Evolutionary conservation across 2,797 vertebrate genomes (phyloP), one percentile per base, ranked within the genome.

Genomic region (Clamator glandarius): DNA sequence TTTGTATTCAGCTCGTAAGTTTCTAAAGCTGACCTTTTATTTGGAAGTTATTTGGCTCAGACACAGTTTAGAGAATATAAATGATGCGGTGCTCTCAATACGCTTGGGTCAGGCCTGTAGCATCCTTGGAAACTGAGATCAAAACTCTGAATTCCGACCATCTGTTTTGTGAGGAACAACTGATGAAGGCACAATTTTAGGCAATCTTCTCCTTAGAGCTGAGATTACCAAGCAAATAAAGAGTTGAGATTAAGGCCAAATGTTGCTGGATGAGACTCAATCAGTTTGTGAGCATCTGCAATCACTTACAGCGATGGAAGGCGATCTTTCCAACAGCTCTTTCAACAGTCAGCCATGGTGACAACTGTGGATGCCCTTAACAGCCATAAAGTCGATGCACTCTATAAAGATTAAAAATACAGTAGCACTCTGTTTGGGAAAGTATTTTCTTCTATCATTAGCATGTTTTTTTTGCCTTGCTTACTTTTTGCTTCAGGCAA

Each of bases 11-110:
- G 14, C 61, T 85, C 59, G n/a, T 6, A 17, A 48, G 31, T 50
- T 88, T 48, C 80, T 90, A 57, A 62, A 82, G 59, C 33, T 87
- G 73, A 90, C 72, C 69, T 88, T 74, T 68, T 35, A 21, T 90
- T 75, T 50, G 66, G 58, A 93, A 64, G 36, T 72, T 84, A 62
- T 75, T 91, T 95, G 84, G 51, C 55, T 91, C 76, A 58, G 41
- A 11, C 19, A 23, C 20, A 77, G 42, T 93, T 93, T 89, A 74
- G 63, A 21, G 69, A 61, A 68, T 44, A 13, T 74, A 80, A 74
- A 66, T 57, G 52, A 57, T 82, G 35, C 61, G 5, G 18, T 84
- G 33, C 44, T 70, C 57, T 86, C 74, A 13, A 42, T 48, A 66
- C 61, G 21, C 80, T 91, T 77, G 29, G 54, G 54, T 93, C 61